Conservation (phyloP, 1,140 invertebrate species). For the Araneus ventricosus region DNA sequence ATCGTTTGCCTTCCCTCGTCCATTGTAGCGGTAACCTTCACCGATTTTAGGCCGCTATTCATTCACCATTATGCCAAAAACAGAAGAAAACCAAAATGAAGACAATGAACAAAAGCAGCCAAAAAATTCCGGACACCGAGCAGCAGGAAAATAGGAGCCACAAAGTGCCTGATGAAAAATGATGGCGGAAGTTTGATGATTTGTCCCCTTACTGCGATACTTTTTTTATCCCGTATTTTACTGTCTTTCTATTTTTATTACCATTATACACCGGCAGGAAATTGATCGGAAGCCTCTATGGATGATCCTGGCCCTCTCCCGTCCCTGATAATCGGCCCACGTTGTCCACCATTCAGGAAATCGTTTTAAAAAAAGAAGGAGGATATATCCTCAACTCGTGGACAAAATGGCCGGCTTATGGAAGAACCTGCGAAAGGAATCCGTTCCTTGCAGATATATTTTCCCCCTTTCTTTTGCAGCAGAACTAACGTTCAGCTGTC, state of each 20-base stretch:
- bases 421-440: constrained; percentile 1
- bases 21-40: constrained; percentile 51
- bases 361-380: constrained; percentile 29
- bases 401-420: constrained; percentile 22
- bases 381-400: constrained; percentile 8
- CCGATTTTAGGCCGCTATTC: constrained; percentile 56
- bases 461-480: background rate
- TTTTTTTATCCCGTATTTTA: constrained; percentile 8
- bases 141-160: constrained; percentile 49
- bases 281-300: constrained; percentile 48
- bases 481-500: background rate
- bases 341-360: constrained; percentile 17
- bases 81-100: constrained; percentile 38
- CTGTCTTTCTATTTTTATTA: constrained; percentile 53
- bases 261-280: constrained; percentile 48
- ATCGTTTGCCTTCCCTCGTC: constrained; percentile 7
- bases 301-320: constrained; percentile 7
- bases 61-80: constrained; percentile 62
- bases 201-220: constrained; percentile 33
- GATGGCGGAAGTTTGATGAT: constrained; percentile 53
- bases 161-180: constrained; percentile 61
- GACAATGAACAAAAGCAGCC: constrained; percentile 35
- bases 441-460: background rate
- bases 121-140: constrained; percentile 53
- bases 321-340: constrained; percentile 27